A percentile compares a stretch with the other conserved stretches of the same genome.
phyloP scores from a whole-genome alignment of 2,888 invertebrate genomes.

The Tiliacea citrago region DNA sequence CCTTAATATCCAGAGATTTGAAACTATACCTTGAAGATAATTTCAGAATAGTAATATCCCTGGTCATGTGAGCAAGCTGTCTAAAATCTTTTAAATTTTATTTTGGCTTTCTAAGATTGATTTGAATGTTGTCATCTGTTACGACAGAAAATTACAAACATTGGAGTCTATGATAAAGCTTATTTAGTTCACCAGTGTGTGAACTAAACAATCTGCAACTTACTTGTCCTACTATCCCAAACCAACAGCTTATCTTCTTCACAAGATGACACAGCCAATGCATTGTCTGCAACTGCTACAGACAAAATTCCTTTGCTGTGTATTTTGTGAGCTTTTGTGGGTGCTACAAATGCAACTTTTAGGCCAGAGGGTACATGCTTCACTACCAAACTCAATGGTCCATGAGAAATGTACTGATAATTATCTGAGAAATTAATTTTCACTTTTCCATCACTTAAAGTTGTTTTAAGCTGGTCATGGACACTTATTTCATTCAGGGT shows the following conservation, averaged over 20 bases:
- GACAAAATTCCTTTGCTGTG: slow-evolving; percentile 89
- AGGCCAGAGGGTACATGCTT: slow-evolving; percentile 84
- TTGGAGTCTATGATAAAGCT: not conserved
- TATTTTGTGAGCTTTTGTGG: slow-evolving; percentile 86
- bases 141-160: not conserved
- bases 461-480: slow-evolving; percentile 83
- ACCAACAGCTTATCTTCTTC: slow-evolving; percentile 90
- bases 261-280: slow-evolving; percentile 92
- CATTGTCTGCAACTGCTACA: slow-evolving; percentile 90
- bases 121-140: not conserved
- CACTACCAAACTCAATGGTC: slow-evolving; percentile 83
- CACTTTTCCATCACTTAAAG: slow-evolving; percentile 83
- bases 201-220: slow-evolving; percentile 49
- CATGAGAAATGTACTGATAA: slow-evolving; percentile 84
- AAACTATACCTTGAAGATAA: not conserved
- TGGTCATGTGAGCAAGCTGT: not conserved
- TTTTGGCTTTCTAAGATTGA: too few relatives aligned
- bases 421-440: slow-evolving; percentile 82
- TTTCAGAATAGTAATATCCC: not conserved
- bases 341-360: slow-evolving; percentile 88
- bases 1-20: not conserved
- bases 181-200: not conserved
- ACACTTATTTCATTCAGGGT: slow-evolving; percentile 81
- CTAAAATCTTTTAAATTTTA: too few relatives aligned
- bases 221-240: slow-evolving; percentile 92